Conservation (phyloP, 2,797 vertebrate species). For the Pseudopleuronectes americanus region DNA sequence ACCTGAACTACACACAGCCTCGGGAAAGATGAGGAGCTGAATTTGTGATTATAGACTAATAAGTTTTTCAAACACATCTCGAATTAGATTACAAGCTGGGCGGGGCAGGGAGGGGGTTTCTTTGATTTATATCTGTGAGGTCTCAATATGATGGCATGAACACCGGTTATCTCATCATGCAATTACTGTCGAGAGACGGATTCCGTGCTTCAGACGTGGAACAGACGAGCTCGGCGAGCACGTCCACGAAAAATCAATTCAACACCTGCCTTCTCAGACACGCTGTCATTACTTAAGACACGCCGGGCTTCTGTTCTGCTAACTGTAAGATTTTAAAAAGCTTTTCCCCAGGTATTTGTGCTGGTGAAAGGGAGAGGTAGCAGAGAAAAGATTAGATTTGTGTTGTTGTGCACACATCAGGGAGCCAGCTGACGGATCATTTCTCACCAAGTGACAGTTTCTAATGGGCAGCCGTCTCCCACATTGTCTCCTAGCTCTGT, state of each 20-base stretch:
- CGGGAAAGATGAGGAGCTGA: constrained; percentile 40
- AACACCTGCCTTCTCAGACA: constrained; percentile 48
- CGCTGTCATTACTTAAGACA: constrained; percentile 48
- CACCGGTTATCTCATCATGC: constrained; percentile 46
- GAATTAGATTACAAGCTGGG: constrained; percentile 63
- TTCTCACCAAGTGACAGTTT: constrained; percentile 38
- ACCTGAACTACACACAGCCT: constrained; percentile 55
- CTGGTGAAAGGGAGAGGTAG: constrained; percentile 16
- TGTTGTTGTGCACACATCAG: constrained; percentile 20
- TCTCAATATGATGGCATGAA: constrained; percentile 49
- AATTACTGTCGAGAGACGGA: constrained; percentile 53
- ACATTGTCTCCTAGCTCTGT: constrained; percentile 30
- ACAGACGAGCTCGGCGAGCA: constrained; percentile 46
- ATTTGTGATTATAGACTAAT: constrained; percentile 64
- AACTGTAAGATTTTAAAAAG: constrained; percentile 52
- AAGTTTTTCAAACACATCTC: constrained; percentile 58
- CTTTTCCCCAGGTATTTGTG: constrained; percentile 34
- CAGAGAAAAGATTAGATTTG: constrained; percentile 33
- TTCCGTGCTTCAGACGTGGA: constrained; percentile 40
- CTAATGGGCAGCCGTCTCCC: constrained; percentile 28
- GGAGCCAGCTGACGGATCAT: constrained; percentile 32
- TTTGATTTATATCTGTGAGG: constrained; percentile 36
- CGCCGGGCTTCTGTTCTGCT: constrained; percentile 37
- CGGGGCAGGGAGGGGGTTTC: constrained; percentile 2
- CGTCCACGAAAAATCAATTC: constrained; percentile 70